These are phyloP conservation scores for Catharus minimus DNA, from an alignment of 2,113 vertebrate species.

Conservation along the genomic window DNA sequence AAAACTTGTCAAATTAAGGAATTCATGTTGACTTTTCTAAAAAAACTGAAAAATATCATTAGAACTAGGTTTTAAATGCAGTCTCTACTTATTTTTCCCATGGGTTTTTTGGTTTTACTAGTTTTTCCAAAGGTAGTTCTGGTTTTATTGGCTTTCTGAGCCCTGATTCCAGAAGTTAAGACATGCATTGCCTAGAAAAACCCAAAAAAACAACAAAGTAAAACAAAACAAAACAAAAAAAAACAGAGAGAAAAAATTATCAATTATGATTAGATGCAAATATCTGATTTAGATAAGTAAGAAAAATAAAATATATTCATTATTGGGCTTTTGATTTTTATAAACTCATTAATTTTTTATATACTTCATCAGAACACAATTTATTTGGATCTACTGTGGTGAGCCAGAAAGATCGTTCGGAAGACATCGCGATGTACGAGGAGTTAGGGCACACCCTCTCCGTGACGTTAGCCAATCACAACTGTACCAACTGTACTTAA, in stretches of 20 bases:
- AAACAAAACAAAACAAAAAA: not conserved
- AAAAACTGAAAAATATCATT: not conserved
- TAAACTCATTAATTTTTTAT: rapidly evolving
- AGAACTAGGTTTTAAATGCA: not conserved
- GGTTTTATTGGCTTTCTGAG: not conserved
- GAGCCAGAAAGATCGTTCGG: too few species aligned
- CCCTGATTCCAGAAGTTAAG: not conserved
- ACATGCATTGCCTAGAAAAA: not conserved
- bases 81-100: not conserved
- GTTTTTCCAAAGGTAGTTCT: not conserved
- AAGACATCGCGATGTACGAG: too few species aligned
- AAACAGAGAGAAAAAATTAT: not conserved
- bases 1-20: not conserved
- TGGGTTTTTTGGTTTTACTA: rapidly evolving
- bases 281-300: not conserved
- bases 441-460: too few species aligned
- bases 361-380: not conserved
- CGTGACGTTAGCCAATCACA: too few species aligned
- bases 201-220: not conserved
- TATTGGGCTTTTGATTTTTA: not conserved
- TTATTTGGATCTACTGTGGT: not conserved
- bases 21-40: not conserved
- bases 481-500: too few species aligned
- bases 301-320: not conserved
- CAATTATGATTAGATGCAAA: not conserved